Evolutionary conservation across 2,113 vertebrate species (phyloP).

Genomic region (Leucopsar rothschildi): DNA sequence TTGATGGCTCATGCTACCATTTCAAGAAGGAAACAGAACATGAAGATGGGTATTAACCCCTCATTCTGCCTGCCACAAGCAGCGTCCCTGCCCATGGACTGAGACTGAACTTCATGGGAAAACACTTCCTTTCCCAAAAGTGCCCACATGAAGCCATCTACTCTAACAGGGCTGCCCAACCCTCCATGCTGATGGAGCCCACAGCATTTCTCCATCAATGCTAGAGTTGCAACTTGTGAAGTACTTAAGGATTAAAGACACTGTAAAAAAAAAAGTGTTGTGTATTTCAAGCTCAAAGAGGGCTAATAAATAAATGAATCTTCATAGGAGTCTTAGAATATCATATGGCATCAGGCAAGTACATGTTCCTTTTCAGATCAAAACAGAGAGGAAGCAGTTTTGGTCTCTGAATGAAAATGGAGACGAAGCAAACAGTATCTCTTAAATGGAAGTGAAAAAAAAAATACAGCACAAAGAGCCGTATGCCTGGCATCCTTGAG

Average conservation of each 20-base stretch:
- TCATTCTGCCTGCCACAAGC: background rate
- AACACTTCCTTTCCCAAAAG: background rate
- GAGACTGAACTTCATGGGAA: background rate
- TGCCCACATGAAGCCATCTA: background rate
- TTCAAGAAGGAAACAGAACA: background rate
- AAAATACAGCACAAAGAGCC: background rate
- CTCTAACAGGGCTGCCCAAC: background rate
- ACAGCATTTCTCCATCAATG: background rate
- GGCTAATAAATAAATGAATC: background rate
- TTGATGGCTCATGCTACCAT: background rate
- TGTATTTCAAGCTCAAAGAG: background rate
- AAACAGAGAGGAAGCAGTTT: background rate
- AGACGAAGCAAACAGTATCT: background rate
- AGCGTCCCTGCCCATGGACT: background rate
- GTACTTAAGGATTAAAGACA: background rate
- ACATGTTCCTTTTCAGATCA: background rate
- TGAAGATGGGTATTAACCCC: background rate
- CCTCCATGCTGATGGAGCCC: too few species aligned
- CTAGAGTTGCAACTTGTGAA: background rate
- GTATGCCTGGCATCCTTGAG: slow-evolving; percentile 14
- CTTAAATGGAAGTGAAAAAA: slow-evolving; percentile 40
- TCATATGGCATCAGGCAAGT: background rate
- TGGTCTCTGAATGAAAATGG: background rate
- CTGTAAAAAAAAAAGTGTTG: background rate
- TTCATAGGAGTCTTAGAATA: background rate